Percentiles rank a stretch among this genome's conserved stretches.
phyloP scores from a whole-genome alignment of 2,797 vertebrate genomes.

The Gouania willdenowi region DNA sequence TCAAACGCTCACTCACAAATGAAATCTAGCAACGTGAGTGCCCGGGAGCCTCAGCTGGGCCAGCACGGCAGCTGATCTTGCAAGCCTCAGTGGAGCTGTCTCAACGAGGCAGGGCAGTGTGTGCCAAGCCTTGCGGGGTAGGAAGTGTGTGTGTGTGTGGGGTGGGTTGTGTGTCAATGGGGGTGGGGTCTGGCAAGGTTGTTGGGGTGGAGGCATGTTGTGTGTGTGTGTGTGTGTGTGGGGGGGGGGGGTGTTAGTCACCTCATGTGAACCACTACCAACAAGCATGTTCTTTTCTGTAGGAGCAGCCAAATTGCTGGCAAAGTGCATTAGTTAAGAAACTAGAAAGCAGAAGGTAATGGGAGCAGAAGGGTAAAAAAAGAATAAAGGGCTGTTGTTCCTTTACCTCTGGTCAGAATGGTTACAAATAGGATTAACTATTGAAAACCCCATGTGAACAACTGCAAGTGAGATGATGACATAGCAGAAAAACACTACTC shows the following conservation, averaged over 20 bases:
- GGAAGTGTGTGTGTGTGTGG: conserved; percentile 12
- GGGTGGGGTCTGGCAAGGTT: background rate
- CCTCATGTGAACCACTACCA: conserved; percentile 67
- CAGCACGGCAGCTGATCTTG: conserved; percentile 75
- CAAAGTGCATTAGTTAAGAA: conserved; percentile 45
- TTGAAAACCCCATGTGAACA: conserved; percentile 27
- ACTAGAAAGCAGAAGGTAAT: conserved; percentile 66
- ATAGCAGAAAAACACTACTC: conserved; percentile 24
- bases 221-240: too few relatives aligned
- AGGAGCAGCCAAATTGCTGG: conserved; percentile 32
- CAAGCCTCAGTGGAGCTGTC: conserved; percentile 80
- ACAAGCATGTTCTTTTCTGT: conserved; percentile 37
- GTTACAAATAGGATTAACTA: conserved; percentile 19
- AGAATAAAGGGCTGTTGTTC: too few relatives aligned
- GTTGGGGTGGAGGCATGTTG: too few relatives aligned
- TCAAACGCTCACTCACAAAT: conserved; percentile 73
- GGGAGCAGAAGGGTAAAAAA: conserved; percentile 1
- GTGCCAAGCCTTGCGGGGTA: conserved; percentile 53
- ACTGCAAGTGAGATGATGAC: conserved; percentile 39
- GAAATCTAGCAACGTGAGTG: conserved; percentile 75
- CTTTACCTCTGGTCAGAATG: conserved; percentile 1
- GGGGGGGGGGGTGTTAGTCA: conserved; percentile 41
- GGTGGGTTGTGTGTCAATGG: background rate
- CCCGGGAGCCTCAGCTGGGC: conserved; percentile 70
- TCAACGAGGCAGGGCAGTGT: conserved; percentile 68